phyloP scores from a whole-genome alignment of 2,797 vertebrate species.

The Corythornis leucogaster region DNA sequence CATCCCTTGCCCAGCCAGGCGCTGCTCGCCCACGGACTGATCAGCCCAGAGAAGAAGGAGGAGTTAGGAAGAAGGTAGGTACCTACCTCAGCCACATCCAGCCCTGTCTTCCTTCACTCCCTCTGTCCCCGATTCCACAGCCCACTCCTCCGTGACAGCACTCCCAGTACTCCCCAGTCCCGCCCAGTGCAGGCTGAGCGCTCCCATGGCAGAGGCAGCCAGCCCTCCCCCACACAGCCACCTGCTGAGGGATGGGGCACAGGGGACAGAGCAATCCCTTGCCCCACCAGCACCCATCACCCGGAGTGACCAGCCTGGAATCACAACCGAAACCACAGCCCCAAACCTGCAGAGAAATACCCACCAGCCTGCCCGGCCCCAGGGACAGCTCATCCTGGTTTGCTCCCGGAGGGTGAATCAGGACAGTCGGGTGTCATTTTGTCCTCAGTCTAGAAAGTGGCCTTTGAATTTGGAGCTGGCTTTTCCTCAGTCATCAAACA shows the following conservation, averaged over 20 bases:
- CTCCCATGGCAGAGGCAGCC: not conserved
- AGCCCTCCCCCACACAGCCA: not conserved
- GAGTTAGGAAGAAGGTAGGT: not conserved
- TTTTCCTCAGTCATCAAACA: not conserved
- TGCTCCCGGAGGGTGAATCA: not conserved
- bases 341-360: not conserved
- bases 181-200: not conserved
- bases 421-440: not conserved
- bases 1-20: not conserved
- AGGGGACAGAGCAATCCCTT: not conserved
- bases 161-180: constrained; percentile 26
- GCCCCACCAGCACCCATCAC: not conserved
- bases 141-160: not conserved
- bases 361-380: not conserved
- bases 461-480: not conserved
- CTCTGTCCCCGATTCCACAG: not conserved
- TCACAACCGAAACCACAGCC: not conserved
- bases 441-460: not conserved
- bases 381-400: not conserved
- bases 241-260: not conserved
- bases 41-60: not conserved
- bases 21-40: not conserved
- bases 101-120: not conserved
- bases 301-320: not conserved
- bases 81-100: not conserved